These are phyloP conservation scores for Elymnias hypermnestra DNA, from an alignment of 1,140 invertebrate genomes.

Conservation along the genomic window DNA sequence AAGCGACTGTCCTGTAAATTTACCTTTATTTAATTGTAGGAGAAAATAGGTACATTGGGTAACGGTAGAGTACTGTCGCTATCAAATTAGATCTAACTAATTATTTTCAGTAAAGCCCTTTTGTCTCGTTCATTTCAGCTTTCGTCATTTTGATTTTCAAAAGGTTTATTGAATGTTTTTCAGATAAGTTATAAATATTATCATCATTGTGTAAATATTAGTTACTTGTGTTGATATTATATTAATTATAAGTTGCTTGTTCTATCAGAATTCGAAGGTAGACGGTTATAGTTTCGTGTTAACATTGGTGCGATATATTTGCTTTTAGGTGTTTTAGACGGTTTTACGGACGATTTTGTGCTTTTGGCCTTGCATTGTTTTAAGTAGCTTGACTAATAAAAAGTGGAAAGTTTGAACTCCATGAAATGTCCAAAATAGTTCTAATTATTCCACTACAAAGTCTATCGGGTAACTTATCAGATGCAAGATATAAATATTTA, in stretches of 20 bases:
- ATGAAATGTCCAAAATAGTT: background rate
- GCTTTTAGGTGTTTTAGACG: constrained; percentile 21
- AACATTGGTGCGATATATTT: constrained; percentile 25
- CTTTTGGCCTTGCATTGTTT: background rate
- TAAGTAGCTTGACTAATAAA: constrained; percentile 5
- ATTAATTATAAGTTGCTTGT: constrained; percentile 30
- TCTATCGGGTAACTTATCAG: too few species aligned
- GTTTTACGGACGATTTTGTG: constrained; percentile 6
- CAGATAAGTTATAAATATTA: background rate
- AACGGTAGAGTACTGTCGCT: too few species aligned
- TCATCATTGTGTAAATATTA: constrained; percentile 43
- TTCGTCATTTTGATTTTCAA: background rate
- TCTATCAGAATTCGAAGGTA: constrained; percentile 24
- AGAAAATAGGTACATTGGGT: too few species aligned
- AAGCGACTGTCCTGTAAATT: too few species aligned
- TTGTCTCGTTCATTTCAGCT: too few species aligned
- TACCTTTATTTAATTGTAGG: too few species aligned
- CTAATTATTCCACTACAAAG: too few species aligned
- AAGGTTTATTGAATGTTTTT: background rate
- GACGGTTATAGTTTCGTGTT: constrained; percentile 11
- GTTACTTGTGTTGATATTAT: constrained; percentile 55
- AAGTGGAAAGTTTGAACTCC: constrained; percentile 1
- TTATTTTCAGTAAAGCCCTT: too few species aligned
- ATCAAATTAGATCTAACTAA: too few species aligned
- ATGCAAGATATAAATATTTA: too few species aligned